Conservation (phyloP, 2,113 vertebrate species). For the Scytalopus superciliaris region DNA sequence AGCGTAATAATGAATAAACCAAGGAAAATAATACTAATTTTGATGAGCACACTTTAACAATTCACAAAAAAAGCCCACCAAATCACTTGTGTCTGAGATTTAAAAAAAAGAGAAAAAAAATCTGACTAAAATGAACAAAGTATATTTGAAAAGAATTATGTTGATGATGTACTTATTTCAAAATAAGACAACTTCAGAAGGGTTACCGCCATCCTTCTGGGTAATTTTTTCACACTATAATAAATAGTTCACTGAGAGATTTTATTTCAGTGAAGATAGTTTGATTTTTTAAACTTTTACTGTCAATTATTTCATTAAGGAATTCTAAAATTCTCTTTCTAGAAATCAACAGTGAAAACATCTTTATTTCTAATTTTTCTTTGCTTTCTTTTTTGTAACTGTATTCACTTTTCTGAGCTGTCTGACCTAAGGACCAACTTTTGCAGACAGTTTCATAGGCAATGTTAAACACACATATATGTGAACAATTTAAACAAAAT, state of each 20-base stretch:
- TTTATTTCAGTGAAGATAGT: neutral
- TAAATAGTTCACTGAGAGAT: neutral
- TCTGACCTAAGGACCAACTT: neutral
- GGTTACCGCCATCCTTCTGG: neutral
- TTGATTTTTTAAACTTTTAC: neutral
- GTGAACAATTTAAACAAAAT: neutral
- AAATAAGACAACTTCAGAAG: neutral
- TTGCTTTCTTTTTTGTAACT: neutral
- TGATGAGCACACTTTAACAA: neutral
- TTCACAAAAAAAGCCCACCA: neutral
- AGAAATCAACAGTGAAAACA: neutral
- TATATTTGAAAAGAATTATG: neutral
- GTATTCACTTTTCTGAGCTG: neutral
- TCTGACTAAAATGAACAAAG: fast-evolving
- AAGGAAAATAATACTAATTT: neutral
- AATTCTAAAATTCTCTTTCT: neutral
- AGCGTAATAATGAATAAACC: neutral
- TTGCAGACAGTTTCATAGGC: neutral
- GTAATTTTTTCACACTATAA: neutral
- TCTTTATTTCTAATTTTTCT: neutral
- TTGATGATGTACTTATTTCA: neutral
- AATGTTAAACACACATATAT: neutral
- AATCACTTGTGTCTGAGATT: neutral
- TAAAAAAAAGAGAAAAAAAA: neutral
- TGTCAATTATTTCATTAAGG: neutral